Base-by-base conservation (phyloP, 2,113 vertebrate species). In the Syngnathus typhle region DNA sequence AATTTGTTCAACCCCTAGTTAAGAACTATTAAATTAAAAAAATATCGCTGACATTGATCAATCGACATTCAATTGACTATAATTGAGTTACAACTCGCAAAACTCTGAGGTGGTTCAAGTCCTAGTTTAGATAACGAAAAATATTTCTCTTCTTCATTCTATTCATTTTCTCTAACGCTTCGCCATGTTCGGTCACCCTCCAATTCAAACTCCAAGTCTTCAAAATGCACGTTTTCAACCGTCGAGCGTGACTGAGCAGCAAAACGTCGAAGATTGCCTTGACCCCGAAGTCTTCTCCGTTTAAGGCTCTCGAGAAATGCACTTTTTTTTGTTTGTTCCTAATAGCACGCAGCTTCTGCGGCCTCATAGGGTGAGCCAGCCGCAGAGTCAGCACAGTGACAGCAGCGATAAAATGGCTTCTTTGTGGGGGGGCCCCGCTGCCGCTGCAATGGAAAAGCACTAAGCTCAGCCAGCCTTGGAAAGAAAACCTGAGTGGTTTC, bases 341-440 rank as follows among this genome's bases (percentile, higher is more conserved):
- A 85, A 85, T 77, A 80, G 68, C 64, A 52, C 67, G 64, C 59
- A 73, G 86, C 77, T 67, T 68, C 68, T 74, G 65, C 71, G 66
- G 52, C 73, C 75, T 78, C 73, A 84, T 81, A 82, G 80, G 79
- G 75, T 74, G 67, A 81, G 59, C 68, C 78, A 72, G 67, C 63
- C 38, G 56, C 63, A 60, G 60, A 75, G 76, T 78, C 76, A 71
- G 77, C 23, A 0, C 67, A 78, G 82, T 83, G 86, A 83, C 85
- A 85, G 79, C 47, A 12, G 65, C 82, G 85, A 90, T 88, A 87
- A 86, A 88, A 85, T 75, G 67, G 76, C 62, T 81, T 83, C 73
- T 84, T 87, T 87, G 49, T n/a, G n/a, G n/a, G 71, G 38, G 76
- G 44, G 15, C 5, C 4, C 15, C 16, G 44, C 44, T 46, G 15